A percentile compares a stretch with the other conserved stretches of the same genome.
Evolutionary conservation across 1,140 invertebrate genomes (phyloP).

Genomic region (Drusus annulatus): DNA sequence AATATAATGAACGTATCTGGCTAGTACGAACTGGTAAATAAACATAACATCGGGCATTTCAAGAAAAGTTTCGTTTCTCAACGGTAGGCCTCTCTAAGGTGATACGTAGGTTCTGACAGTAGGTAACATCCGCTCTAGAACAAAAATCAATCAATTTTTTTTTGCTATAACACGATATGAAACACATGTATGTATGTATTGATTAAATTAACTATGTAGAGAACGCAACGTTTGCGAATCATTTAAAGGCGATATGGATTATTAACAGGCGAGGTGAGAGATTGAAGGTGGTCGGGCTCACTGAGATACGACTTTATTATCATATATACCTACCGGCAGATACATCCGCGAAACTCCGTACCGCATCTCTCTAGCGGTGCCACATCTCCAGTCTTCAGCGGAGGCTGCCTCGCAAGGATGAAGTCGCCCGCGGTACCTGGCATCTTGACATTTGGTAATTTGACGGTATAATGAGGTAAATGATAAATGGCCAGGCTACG

Average conservation of each 20-base stretch:
- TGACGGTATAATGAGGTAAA: slow-evolving; percentile 16
- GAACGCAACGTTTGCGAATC: neutral
- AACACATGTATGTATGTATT: too few species aligned
- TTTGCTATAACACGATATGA: too few species aligned
- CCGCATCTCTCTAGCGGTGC: neutral
- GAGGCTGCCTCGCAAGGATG: neutral
- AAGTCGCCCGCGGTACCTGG: neutral
- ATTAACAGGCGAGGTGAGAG: slow-evolving; percentile 26
- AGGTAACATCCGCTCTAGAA: too few species aligned
- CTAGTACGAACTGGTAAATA: too few species aligned
- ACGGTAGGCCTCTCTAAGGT: too few species aligned
- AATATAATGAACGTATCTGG: too few species aligned
- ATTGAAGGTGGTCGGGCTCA: slow-evolving; percentile 28
- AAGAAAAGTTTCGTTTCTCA: too few species aligned
- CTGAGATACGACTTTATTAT: neutral
- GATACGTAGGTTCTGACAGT: too few species aligned
- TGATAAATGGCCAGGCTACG: neutral
- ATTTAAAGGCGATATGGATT: slow-evolving; percentile 32
- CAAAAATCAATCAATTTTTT: too few species aligned
- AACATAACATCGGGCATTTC: too few species aligned
- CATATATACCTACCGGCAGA: too few species aligned
- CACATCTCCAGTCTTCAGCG: neutral
- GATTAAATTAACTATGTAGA: too few species aligned
- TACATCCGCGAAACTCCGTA: neutral
- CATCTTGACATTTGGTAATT: slow-evolving; percentile 6